Evolutionary conservation across 2,113 vertebrate species (phyloP).

Genomic region (Megaptera novaeangliae): DNA sequence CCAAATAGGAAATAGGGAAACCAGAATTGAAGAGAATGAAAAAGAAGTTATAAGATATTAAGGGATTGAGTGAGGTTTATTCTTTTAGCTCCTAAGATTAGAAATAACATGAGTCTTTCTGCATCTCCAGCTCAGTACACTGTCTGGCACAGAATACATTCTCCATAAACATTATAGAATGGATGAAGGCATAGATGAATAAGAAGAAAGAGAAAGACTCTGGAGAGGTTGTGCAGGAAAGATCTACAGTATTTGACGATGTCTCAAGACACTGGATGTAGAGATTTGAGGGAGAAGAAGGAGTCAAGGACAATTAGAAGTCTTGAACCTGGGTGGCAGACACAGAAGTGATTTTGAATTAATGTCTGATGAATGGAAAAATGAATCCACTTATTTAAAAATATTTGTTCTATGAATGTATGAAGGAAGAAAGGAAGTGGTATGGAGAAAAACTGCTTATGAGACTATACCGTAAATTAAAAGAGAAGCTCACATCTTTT

Average conservation of each 20-base stretch:
- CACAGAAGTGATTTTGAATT: background rate
- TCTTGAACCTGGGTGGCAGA: background rate
- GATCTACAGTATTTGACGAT: background rate
- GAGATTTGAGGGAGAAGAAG: background rate
- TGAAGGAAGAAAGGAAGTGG: background rate
- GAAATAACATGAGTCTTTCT: background rate
- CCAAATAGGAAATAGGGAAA: background rate
- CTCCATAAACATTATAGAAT: background rate
- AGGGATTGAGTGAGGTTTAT: background rate
- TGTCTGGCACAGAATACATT: background rate
- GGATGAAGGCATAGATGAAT: background rate
- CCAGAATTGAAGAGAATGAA: background rate
- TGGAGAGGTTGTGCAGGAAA: background rate
- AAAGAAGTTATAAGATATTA: background rate
- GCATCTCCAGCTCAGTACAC: too few species aligned
- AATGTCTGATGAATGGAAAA: background rate
- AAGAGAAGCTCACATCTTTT: background rate
- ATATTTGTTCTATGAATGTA: background rate
- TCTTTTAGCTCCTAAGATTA: background rate
- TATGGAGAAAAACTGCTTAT: background rate
- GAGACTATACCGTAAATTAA: background rate
- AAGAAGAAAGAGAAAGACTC: background rate
- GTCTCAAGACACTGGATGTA: background rate
- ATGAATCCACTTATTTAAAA: background rate
- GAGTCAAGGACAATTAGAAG: background rate